phyloP scores from a whole-genome alignment of 2,888 invertebrate species.

The Dolichomitus sp. region DNA sequence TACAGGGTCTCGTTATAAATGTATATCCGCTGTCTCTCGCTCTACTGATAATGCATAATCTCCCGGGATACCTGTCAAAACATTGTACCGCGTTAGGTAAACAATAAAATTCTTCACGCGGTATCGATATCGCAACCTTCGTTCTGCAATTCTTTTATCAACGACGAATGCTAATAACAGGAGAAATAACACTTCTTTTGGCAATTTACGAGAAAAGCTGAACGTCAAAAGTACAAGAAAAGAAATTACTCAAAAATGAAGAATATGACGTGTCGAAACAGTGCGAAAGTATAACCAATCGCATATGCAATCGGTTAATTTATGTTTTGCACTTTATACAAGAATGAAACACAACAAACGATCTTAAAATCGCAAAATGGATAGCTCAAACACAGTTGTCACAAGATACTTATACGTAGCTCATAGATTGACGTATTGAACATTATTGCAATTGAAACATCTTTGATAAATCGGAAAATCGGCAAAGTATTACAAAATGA shows the following conservation, averaged over 20 bases:
- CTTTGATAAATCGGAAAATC: no score
- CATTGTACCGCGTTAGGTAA: conserved; percentile 1
- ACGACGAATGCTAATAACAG: neutral
- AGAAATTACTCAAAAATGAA: neutral
- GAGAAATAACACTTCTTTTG: neutral
- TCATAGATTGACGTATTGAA: no score
- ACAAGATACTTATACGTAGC: no score
- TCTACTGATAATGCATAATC: conserved; percentile 3
- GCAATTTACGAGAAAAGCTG: neutral
- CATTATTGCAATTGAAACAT: no score
- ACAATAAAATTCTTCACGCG: conserved; percentile 1
- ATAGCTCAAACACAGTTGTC: no score
- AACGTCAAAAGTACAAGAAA: neutral
- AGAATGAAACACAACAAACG: no score
- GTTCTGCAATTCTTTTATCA: neutral
- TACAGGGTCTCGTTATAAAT: neutral
- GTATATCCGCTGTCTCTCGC: neutral
- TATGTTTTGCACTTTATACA: no score
- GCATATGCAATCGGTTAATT: no score
- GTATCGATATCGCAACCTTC: neutral
- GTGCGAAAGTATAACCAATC: neutral
- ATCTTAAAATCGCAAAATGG: no score
- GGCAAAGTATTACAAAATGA: no score
- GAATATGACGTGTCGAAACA: neutral
- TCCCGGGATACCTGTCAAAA: conserved; percentile 14